A percentile compares a stretch with the other conserved stretches of the same genome.
Evolutionary conservation across 2,797 vertebrate genomes (phyloP).

Genomic region (Lerista edwardsae): DNA sequence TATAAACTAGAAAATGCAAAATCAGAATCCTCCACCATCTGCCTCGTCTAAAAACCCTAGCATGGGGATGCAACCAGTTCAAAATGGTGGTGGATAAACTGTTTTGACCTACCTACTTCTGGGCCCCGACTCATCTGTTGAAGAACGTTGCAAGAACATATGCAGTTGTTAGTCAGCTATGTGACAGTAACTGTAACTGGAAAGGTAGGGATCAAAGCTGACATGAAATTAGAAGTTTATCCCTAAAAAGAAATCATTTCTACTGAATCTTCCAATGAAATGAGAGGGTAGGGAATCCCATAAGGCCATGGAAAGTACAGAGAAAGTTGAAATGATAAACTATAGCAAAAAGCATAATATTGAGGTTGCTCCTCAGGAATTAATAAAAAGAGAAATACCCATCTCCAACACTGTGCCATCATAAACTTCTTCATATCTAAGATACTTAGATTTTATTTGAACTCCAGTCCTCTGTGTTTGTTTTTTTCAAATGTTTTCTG

Average conservation of each 20-base stretch:
- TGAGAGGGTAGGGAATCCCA: background rate
- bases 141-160: too few species aligned
- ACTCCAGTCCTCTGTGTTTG: conserved; percentile 72
- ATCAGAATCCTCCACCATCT: too few species aligned
- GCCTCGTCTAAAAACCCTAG: too few species aligned
- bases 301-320: background rate
- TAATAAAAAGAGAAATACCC: conserved; percentile 78
- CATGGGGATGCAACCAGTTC: too few species aligned
- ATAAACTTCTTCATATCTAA: conserved; percentile 76
- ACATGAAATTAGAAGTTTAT: background rate
- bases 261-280: conserved; percentile 34
- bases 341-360: conserved; percentile 66
- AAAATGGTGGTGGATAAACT: too few species aligned
- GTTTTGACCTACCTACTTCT: too few species aligned
- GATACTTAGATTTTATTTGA: conserved; percentile 79
- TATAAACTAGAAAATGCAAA: too few species aligned
- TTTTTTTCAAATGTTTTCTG: conserved; percentile 73
- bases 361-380: conserved; percentile 70
- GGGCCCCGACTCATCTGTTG: too few species aligned
- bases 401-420: conserved; percentile 73
- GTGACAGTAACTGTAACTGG: background rate
- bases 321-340: conserved; percentile 56
- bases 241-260: background rate
- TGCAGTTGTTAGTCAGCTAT: background rate
- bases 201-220: background rate